These are phyloP conservation scores for Caenorhabditis sinica DNA, from an alignment of 2,888 invertebrate species.

Conservation along the genomic window DNA sequence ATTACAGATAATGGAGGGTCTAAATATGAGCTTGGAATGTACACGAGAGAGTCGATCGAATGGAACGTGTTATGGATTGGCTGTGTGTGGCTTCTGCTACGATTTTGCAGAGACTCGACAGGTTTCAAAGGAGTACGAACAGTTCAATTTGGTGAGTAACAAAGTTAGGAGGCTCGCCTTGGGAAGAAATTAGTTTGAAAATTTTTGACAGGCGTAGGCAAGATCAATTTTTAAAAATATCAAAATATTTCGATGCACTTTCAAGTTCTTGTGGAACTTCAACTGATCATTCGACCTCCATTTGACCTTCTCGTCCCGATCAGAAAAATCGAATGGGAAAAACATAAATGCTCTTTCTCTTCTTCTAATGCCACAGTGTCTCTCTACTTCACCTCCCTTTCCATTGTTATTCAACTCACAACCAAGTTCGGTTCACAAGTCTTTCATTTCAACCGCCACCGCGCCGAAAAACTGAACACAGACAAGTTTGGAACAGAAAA, in stretches of 20 bases:
- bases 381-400: neutral
- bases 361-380: conserved; percentile 15
- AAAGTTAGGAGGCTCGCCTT: too few relatives aligned
- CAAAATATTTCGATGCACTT: neutral
- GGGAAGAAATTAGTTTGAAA: too few relatives aligned
- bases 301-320: conserved; percentile 21
- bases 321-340: neutral
- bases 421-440: conserved; percentile 9
- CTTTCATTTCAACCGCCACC: neutral
- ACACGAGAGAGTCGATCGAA: conserved; percentile 58
- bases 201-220: too few relatives aligned
- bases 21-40: conserved; percentile 62
- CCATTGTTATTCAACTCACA: conserved; percentile 54
- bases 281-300: conserved; percentile 22
- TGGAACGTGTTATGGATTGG: conserved; percentile 74
- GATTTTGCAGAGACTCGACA: conserved; percentile 74
- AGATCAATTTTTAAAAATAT: neutral
- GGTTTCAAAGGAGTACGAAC: conserved; percentile 74
- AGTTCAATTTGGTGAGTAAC: conserved; percentile 78
- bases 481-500: neutral
- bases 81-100: conserved; percentile 80
- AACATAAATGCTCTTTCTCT: conserved; percentile 13
- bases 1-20: conserved; percentile 38
- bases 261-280: neutral
- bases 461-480: conserved; percentile 8